Conservation (phyloP, 2,113 vertebrate species). For the Bombycilla garrulus region DNA sequence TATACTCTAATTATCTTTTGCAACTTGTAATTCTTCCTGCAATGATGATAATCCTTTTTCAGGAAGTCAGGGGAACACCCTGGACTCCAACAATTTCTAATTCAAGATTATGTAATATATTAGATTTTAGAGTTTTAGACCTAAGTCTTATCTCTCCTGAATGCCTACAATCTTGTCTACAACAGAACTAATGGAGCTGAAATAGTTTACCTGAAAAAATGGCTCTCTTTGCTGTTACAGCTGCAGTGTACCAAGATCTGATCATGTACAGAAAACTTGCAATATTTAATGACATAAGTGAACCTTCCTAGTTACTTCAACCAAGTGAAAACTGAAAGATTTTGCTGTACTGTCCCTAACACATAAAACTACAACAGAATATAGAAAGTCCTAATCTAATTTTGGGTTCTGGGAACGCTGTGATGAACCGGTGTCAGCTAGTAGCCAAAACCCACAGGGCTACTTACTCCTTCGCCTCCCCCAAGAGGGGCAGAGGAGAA, state of each 20-base stretch:
- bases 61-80: too few species aligned
- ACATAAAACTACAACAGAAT: not conserved
- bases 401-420: conserved; percentile 2
- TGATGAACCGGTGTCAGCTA: not conserved
- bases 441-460: not conserved
- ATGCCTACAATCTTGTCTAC: not conserved
- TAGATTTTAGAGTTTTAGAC: not conserved
- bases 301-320: not conserved
- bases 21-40: too few species aligned
- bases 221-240: not conserved
- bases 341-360: not conserved
- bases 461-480: not conserved
- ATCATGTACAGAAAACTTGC: not conserved
- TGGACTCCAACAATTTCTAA: too few species aligned
- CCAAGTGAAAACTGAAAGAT: not conserved
- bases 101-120: not conserved
- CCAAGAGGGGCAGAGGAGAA: not conserved
- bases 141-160: not conserved
- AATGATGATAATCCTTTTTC: too few species aligned
- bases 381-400: conserved; percentile 1
- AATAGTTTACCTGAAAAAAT: not conserved
- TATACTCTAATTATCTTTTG: too few species aligned
- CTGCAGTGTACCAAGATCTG: not conserved
- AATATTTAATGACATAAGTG: not conserved
- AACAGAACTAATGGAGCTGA: not conserved